phyloP scores from a whole-genome alignment of 2,113 vertebrate genomes.

The Procavia capensis region DNA sequence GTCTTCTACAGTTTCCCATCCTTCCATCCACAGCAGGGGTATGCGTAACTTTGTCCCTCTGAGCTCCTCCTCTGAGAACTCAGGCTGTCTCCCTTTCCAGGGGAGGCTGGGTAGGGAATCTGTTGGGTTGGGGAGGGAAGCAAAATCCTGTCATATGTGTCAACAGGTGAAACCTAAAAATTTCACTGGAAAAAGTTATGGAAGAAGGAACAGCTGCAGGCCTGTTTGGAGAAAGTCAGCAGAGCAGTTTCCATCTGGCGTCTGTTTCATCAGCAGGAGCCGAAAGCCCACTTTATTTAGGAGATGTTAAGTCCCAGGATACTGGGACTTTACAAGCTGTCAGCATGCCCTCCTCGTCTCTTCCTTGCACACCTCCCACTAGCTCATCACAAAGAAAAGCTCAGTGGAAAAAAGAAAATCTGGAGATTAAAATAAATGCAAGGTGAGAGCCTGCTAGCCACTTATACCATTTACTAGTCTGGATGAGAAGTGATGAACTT shows the following conservation, averaged over 20 bases:
- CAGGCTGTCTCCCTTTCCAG: conserved; percentile 78
- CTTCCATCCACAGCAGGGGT: background rate
- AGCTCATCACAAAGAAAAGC: background rate
- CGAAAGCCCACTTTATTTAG: conserved; percentile 82
- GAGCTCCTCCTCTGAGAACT: conserved; percentile 61
- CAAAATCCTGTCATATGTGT: conserved; percentile 64
- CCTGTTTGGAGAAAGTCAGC: conserved; percentile 81
- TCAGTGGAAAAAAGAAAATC: background rate
- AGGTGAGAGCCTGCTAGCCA: conserved; percentile 5
- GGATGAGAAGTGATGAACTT: background rate
- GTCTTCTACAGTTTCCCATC: background rate
- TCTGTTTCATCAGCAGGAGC: conserved; percentile 77
- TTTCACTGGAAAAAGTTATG: conserved; percentile 82
- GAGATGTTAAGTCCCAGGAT: conserved; percentile 77
- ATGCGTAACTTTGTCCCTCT: conserved; percentile 36
- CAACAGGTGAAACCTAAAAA: conserved; percentile 90
- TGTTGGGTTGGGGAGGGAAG: background rate
- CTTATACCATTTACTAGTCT: background rate
- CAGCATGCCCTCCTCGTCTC: conserved; percentile 52
- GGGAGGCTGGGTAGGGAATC: background rate
- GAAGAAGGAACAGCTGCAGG: conserved; percentile 86
- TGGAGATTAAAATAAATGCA: background rate
- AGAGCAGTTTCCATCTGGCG: conserved; percentile 84
- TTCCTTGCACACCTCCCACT: background rate
- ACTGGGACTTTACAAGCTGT: conserved; percentile 72